Conservation (phyloP, 2,113 vertebrate species). For the Cyprinodon brontotheroides region DNA sequence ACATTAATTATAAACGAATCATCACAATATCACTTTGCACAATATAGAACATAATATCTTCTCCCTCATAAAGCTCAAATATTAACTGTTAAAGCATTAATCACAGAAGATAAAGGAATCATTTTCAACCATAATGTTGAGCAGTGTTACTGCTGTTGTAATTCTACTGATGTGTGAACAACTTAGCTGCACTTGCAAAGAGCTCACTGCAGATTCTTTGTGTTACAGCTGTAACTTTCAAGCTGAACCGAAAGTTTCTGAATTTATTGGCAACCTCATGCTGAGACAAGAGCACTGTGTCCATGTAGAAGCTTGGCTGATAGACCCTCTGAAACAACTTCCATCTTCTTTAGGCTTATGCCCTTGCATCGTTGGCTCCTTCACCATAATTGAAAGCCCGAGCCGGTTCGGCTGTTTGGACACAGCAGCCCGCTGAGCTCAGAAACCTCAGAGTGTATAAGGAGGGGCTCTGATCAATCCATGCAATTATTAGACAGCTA, state of each 20-base stretch:
- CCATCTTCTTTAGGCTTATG: conserved; percentile 38
- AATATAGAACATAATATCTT: conserved; percentile 28
- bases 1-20: conserved; percentile 63
- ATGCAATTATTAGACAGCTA: conserved; percentile 56
- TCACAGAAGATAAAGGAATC: conserved; percentile 9
- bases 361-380: conserved; percentile 51
- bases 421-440: conserved; percentile 53
- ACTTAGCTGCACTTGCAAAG: conserved; percentile 30
- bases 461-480: conserved; percentile 68
- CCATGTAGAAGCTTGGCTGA: conserved; percentile 42
- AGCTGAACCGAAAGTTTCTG: conserved; percentile 47
- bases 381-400: conserved; percentile 52
- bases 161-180: conserved; percentile 34
- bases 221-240: conserved; percentile 25
- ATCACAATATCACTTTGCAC: conserved; percentile 34
- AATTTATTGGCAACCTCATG: conserved; percentile 54
- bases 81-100: conserved; percentile 12
- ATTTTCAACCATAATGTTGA: not conserved
- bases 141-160: conserved; percentile 18
- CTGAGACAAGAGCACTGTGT: conserved; percentile 32
- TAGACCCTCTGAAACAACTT: conserved; percentile 56
- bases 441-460: conserved; percentile 36
- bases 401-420: conserved; percentile 37
- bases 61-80: conserved; percentile 19
- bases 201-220: conserved; percentile 24